Evolutionary conservation across 2,888 invertebrate genomes (phyloP), one percentile per base, ranked within the genome.

Genomic region (Onchidella celtica): DNA sequence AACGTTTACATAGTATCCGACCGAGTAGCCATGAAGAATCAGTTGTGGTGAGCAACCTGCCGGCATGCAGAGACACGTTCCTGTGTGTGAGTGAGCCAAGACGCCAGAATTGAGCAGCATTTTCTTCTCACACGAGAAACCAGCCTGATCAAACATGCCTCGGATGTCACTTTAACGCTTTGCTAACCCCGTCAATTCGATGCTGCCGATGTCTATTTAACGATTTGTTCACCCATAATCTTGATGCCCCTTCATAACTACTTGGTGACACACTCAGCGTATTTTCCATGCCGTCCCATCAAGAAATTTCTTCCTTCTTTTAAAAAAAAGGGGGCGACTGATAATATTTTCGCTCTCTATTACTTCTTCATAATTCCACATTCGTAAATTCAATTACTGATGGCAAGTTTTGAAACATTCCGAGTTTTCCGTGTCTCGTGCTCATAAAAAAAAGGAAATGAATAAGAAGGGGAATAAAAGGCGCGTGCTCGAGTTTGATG

Each of bases 61-160:
- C 0, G 40, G 59, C n/a, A 73, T 73, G 29, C 73, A 73, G 27
- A 11, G 36, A 32, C 73, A 73, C 73, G 73, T 59, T 21, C 29
- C 1, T 17, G 34, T 68, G 29, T 70, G 32, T 70, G 69, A 40
- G n/a, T 38, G 47, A n/a, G 27, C n/a, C n/a, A n/a, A n/a, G 61
- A 61, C n/a, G 11, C 14, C 14, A 9, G 9, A n/a, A 61, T 9
- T 21, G 61, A 61, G 21, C n/a, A 61, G n/a, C 61, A 61, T 61
- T 24, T 61, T n/a, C 61, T n/a, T 61, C 61, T 24, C 61, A 6
- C 61, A 4, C 61, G 6, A 21, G n/a, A 61, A 61, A 61, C 61
- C n/a, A n/a, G 61, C 27, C 21, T 17, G 27, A n/a, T 24, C 27
- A 61, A 61, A 61, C 61, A 61, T 61, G 61, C 61, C 4, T 24